phyloP scores from a whole-genome alignment of 2,113 vertebrate species.

The Centropus bengalensis region DNA sequence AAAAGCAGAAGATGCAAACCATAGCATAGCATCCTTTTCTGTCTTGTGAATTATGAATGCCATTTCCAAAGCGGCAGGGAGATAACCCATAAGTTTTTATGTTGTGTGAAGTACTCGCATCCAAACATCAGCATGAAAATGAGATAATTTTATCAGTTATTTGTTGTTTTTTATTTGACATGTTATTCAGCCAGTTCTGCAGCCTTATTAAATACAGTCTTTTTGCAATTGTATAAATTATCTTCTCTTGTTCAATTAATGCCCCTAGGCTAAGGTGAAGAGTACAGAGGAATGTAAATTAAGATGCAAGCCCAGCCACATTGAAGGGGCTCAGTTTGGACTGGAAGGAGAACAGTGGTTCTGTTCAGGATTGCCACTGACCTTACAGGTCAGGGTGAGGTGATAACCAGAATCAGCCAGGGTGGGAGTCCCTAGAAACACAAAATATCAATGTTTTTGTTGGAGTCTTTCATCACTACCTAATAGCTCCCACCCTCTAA shows the following conservation, averaged over 20 bases:
- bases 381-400: background rate
- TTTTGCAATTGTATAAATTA: background rate
- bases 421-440: background rate
- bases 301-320: background rate
- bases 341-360: background rate
- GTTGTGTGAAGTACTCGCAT: background rate
- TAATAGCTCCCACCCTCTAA: background rate
- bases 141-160: background rate
- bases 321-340: background rate
- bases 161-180: background rate
- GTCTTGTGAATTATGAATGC: background rate
- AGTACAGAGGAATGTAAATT: background rate
- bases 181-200: background rate
- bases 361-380: background rate
- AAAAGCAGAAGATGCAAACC: conserved; percentile 1
- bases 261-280: background rate
- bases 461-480: background rate
- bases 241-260: background rate
- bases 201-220: background rate
- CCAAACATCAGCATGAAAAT: background rate
- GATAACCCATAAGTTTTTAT: background rate
- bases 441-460: accelerated
- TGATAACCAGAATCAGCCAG: background rate
- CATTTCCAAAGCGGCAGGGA: background rate
- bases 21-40: background rate